Evolutionary conservation across 2,797 vertebrate genomes (phyloP), one percentile per base, ranked within the genome.

Genomic region (Sebastes flavidus): DNA sequence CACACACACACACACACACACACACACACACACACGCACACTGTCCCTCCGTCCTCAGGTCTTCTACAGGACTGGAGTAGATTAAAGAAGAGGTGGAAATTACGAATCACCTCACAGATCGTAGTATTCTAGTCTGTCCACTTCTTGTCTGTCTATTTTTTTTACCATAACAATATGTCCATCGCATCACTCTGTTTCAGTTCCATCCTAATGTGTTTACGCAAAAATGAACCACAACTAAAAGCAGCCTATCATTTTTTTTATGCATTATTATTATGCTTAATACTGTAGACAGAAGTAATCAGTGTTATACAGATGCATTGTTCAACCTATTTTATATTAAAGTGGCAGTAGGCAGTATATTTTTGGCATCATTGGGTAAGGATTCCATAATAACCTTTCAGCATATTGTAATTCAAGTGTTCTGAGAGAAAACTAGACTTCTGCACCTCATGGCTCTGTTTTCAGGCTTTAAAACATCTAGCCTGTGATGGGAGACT

Each of bases 1-100:
- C 63, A 66, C 54, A 70, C 72, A 68, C 73, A 55, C 60, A 67
- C 61, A 76, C 68, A 58, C 72, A 30, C 58, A 34, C 63, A 66
- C 42, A 75, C 72, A 68, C 74, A 55, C 70, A 65, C 34, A 36
- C 34, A 36, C 34, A 38, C 36, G 0, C 38, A 6, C 38, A 11
- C 7, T 34, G 52, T 24, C 62, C 54, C 34, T 65, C 67, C 66
- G 63, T 73, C 63, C 65, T 58, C 66, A 75, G 75, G 58, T 79
- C 54, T 63, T 76, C 60, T 12, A 27, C 42, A 71, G 70, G 34
- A 42, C 55, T 54, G 38, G 32, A 68, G 69, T 77, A 69, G 42
- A 77, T 77, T 72, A 60, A 74, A 81, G 59, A 42, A 12, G 3
- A 75, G 25, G 65, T 83, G 42, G 63, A 76, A 80, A 79, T 77